Percentiles rank a stretch among this genome's conserved stretches.
phyloP scores from a whole-genome alignment of 92 coral and sea anemone genomes.

The Siderastrea siderea region DNA sequence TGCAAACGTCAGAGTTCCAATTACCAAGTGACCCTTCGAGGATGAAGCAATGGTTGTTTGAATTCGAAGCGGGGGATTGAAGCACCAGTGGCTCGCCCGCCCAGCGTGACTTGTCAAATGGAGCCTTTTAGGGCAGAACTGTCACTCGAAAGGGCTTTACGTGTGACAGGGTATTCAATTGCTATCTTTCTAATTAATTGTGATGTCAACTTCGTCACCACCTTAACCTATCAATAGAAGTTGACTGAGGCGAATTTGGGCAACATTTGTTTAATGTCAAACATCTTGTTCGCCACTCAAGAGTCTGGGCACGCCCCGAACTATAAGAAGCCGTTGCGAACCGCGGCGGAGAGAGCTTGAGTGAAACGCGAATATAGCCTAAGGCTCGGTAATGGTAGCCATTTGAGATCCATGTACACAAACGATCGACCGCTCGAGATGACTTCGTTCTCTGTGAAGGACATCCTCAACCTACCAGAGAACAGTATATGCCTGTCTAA shows the following conservation, averaged over 20 bases:
- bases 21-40: constrained; percentile 51
- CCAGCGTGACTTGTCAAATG: constrained; percentile 78
- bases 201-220: constrained; percentile 96
- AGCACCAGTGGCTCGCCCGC: constrained; percentile 26
- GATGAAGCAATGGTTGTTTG: constrained; percentile 62
- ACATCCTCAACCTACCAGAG: constrained; percentile 93
- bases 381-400: constrained; percentile 84
- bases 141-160: constrained; percentile 86
- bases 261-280: constrained; percentile 98
- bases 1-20: constrained; percentile 30
- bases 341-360: constrained; percentile 83
- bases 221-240: constrained; percentile 98
- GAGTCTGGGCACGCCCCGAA: constrained; percentile 94
- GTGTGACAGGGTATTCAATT: constrained; percentile 93
- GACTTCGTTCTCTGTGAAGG: constrained; percentile 99
- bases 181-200: constrained; percentile 98
- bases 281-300: constrained; percentile 95
- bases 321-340: constrained; percentile 81
- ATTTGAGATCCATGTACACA: constrained; percentile 91
- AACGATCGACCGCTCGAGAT: constrained; percentile 78
- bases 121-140: constrained; percentile 78
- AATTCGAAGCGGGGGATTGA: constrained; percentile 51
- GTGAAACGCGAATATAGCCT: constrained; percentile 65
- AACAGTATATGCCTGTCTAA: constrained; percentile 74
- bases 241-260: constrained; percentile 93